Base-by-base conservation (phyloP, 2,797 vertebrate species). In the Dallia pectoralis region DNA sequence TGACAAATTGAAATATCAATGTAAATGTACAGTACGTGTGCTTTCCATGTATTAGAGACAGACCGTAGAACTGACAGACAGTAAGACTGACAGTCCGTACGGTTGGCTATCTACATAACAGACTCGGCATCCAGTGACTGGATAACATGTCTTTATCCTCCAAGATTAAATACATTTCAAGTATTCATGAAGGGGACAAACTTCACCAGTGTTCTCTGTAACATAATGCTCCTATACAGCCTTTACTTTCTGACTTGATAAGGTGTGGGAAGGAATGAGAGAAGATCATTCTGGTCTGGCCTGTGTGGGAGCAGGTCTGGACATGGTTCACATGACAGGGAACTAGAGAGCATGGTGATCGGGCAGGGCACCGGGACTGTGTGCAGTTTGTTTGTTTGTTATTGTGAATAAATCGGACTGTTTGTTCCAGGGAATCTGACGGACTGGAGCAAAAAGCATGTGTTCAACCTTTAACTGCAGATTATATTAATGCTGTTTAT, bases 101-200 rank as follows among this genome's bases (percentile, higher is more conserved):
- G 33, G 4, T 18, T 1, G 47, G 63, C 80, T 81, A 72, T 74
- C 75, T 72, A 53, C 29, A 19, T 14, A 62, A 64, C 70, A n/a
- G 74, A 74, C 56, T 75, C 71, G 0, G 67, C 72, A 75, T 40
- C n/a, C 19, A 7, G 47, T 29, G 1, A 64, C 40, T 66, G 59
- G 68, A 51, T 85, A 87, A 87, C 79, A 82, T 71, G 75, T 7
- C 53, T 18, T 61, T 67, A 70, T 72, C 74, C 72, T 67, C 64
- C 47, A 74, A 49, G 68, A 89, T 90, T 75, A 89, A 92, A 91
- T 87, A 74, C 82, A 81, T 59, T 70, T 93, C 72, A 93, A 93
- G 93, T 89, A 93, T 94, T 93, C 67, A 93, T 91, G 82, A 87
- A 69, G 90, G 90, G 92, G 93, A 86, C 88, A 72, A 82, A 78